These are phyloP conservation scores for Mya arenaria DNA, from an alignment of 1,140 invertebrate genomes.

Conservation along the genomic window DNA sequence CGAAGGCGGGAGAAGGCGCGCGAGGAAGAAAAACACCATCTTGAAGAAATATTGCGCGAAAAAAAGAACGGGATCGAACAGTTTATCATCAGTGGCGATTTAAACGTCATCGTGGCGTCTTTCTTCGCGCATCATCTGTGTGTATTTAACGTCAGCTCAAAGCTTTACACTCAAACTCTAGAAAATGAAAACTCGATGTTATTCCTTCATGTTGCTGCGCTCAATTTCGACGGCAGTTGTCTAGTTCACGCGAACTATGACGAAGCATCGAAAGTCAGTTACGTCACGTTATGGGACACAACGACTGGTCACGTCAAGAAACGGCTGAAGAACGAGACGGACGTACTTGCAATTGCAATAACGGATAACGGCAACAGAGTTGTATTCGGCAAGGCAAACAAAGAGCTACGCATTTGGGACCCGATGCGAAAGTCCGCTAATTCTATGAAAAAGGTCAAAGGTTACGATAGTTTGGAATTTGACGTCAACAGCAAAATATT, in stretches of 20 bases:
- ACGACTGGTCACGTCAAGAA: slow-evolving; percentile 71
- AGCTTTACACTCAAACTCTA: slow-evolving; percentile 73
- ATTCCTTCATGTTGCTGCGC: slow-evolving; percentile 74
- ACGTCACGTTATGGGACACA: slow-evolving; percentile 79
- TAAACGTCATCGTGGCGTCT: slow-evolving; percentile 77
- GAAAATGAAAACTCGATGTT: slow-evolving; percentile 77
- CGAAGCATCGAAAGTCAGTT: slow-evolving; percentile 78
- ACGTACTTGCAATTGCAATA: slow-evolving; percentile 76
- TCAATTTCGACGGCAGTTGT: slow-evolving; percentile 73
- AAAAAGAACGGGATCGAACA: slow-evolving; percentile 78
- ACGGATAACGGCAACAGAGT: slow-evolving; percentile 74
- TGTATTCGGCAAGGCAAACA: slow-evolving; percentile 75
- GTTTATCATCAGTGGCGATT: slow-evolving; percentile 76
- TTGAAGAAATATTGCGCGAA: slow-evolving; percentile 74
- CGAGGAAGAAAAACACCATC: slow-evolving; percentile 66
- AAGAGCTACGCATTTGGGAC: slow-evolving; percentile 79
- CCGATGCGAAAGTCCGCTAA: slow-evolving; percentile 62
- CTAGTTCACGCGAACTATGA: slow-evolving; percentile 80
- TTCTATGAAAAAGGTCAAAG: slow-evolving; percentile 67
- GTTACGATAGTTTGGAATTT: slow-evolving; percentile 70
- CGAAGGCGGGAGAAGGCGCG: slow-evolving; percentile 67
- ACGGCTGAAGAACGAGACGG: slow-evolving; percentile 76
- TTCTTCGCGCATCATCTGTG: slow-evolving; percentile 79
- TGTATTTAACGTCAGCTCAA: slow-evolving; percentile 75
- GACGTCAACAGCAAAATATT: slow-evolving; percentile 73